Base-by-base conservation (phyloP, 2,797 vertebrate genomes). In the Perdix hodgsoniae region DNA sequence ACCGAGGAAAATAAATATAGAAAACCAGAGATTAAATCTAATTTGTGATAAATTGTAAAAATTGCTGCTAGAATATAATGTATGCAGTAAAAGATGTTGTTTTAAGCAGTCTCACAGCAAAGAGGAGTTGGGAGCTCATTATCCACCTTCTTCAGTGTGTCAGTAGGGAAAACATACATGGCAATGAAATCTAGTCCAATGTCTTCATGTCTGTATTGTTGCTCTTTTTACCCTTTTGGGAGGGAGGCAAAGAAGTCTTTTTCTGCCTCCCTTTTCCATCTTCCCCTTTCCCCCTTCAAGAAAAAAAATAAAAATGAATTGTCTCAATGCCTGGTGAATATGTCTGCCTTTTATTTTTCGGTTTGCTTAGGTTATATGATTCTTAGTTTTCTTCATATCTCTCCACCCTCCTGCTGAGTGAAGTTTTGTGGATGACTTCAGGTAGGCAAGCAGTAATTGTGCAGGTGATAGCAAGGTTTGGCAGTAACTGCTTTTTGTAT, bases 351-450 rank as follows among this genome's bases (percentile, higher is more conserved):
- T 50, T 39, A 27, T 27, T 24, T 56, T 17, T 61, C 27, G 49
- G 10, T 61, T 61, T 61, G 10, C 40, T 40, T 39, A 11, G 17
- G 35, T 42, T 63, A 7, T 11, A 5, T 4, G 2, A 14, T 40
- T 31, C 12, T 65, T 60, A 24, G 47, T 19, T 83, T 71, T 87
- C 4, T 22, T 81, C 22, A 15, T 11, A 29, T 14, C 49, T 75
- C 11, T 26, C 31, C 3, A 7, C 10, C 22, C 5, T 57, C 6
- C 33, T 21, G 14, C 15, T 65, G 66, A 57, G 14, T 0, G 0
- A 78, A 52, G 26, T 81, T 96, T 79, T 78, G 42, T 71, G 45
- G 26, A 21, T 64, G 4, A 23, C 24, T 59, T 50, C 33, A 81
- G 42, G 9, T 45, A 45, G 1, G 2, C 10, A 83, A 14, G 17